Evolutionary conservation across 2,797 vertebrate species (phyloP).

Genomic region (Gobionotothen gibberifrons): DNA sequence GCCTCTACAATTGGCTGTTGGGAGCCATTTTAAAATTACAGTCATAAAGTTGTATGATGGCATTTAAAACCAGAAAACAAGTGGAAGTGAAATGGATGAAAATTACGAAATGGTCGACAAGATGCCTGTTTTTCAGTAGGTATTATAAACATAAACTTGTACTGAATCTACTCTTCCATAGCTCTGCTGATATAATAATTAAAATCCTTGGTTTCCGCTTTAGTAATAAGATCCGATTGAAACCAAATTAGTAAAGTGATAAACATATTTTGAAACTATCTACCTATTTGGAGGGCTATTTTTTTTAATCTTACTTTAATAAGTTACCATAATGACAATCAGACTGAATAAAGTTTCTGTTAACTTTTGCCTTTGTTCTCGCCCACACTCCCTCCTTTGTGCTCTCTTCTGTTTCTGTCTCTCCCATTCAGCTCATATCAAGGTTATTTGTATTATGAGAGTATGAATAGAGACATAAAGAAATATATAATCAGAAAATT

Average conservation of each 20-base stretch:
- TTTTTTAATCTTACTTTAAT: neutral
- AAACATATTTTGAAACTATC: too few species aligned
- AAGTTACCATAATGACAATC: neutral
- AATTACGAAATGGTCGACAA: too few species aligned
- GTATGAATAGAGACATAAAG: slow-evolving; percentile 9
- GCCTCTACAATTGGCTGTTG: too few species aligned
- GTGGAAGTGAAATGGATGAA: too few species aligned
- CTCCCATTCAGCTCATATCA: slow-evolving; percentile 1
- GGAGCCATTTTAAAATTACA: neutral
- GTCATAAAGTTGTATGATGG: neutral
- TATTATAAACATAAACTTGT: neutral
- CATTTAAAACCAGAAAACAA: neutral
- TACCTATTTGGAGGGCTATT: too few species aligned
- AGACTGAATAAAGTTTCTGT: neutral
- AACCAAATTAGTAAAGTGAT: too few species aligned
- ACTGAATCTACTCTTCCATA: neutral
- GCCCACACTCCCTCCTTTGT: neutral
- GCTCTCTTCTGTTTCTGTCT: neutral
- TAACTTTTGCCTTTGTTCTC: slow-evolving; percentile 20
- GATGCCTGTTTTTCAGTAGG: neutral
- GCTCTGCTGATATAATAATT: too few species aligned
- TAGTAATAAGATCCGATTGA: too few species aligned
- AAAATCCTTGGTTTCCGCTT: too few species aligned
- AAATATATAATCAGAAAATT: neutral
- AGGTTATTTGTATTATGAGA: slow-evolving; percentile 8